phyloP scores from a whole-genome alignment of 2,797 vertebrate genomes.

The Phoxinus dragarum region DNA sequence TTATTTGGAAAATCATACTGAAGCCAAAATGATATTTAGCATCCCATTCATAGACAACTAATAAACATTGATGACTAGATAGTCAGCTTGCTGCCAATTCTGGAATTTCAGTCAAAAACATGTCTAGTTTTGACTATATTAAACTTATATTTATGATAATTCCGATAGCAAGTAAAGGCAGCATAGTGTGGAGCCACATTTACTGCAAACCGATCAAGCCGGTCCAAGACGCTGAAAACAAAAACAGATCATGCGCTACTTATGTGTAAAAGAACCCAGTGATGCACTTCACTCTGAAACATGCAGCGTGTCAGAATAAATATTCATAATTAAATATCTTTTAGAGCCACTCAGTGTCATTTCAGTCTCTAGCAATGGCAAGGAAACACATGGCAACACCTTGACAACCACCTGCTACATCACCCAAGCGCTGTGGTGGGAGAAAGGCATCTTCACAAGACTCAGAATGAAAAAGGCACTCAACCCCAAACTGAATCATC shows the following conservation, averaged over 20 bases:
- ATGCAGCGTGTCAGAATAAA: not conserved
- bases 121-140: not conserved
- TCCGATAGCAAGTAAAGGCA: too few relatives aligned
- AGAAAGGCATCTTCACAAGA: not conserved
- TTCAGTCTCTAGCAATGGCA: not conserved
- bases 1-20: too few relatives aligned
- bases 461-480: not conserved
- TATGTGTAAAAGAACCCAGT: not conserved
- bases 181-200: not conserved
- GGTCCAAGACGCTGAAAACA: not conserved
- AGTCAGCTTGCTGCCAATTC: not conserved
- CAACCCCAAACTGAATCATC: not conserved
- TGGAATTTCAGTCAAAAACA: not conserved
- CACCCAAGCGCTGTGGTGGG: not conserved
- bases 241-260: not conserved
- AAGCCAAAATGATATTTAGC: too few relatives aligned
- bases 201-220: not conserved
- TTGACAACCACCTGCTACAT: not conserved
- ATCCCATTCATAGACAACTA: too few relatives aligned
- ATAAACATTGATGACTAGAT: too few relatives aligned
- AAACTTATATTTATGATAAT: not conserved
- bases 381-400: not conserved
- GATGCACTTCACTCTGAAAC: not conserved
- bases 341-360: not conserved
- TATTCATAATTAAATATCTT: not conserved